Evolutionary conservation across 2,113 vertebrate genomes (phyloP).

Genomic region (Oplegnathus fasciatus): DNA sequence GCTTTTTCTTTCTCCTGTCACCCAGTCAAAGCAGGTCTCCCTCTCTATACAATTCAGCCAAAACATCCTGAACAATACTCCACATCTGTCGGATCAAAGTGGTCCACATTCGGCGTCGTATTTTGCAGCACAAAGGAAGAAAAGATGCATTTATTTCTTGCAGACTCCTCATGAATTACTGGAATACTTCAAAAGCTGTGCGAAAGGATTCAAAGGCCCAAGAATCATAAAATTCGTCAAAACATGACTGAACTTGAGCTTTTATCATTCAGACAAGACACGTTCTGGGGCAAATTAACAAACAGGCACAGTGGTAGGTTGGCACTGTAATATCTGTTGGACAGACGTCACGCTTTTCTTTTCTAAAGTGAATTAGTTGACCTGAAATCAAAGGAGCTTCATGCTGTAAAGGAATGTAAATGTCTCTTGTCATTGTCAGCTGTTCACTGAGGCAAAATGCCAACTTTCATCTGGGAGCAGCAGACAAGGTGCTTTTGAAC

Average conservation of each 20-base stretch:
- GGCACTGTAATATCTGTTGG: accelerated
- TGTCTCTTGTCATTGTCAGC: not conserved
- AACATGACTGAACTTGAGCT: not conserved
- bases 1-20: not conserved
- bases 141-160: not conserved
- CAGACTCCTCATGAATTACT: not conserved
- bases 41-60: not conserved
- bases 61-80: not conserved
- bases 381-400: conserved; percentile 14
- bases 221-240: not conserved
- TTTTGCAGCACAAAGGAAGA: conserved; percentile 15
- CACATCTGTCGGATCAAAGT: not conserved
- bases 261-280: not conserved
- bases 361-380: not conserved
- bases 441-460: not conserved
- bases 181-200: too few relatives aligned
- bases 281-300: not conserved
- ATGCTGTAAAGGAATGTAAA: not conserved
- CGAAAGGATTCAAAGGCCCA: not conserved
- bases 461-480: not conserved
- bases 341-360: not conserved
- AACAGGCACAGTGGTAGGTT: not conserved
- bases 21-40: not conserved
- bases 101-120: not conserved
- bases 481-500: not conserved